phyloP scores from a whole-genome alignment of 2,888 invertebrate species.

The Heliconius sara region DNA sequence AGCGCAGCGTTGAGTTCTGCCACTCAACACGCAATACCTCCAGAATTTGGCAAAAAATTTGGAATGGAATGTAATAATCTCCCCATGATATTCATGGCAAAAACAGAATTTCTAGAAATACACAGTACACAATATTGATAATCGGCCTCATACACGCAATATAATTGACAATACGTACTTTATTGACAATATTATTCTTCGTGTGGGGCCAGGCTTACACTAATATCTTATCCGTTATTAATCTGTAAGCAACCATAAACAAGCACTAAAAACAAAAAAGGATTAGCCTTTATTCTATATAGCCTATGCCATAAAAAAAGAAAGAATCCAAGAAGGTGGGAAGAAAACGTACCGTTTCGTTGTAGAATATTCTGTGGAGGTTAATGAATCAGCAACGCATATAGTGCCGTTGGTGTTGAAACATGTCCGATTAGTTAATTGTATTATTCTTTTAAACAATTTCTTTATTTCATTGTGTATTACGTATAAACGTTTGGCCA shows the following conservation, averaged over 20 bases:
- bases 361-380: conserved; percentile 74
- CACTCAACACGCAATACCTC: too few relatives aligned
- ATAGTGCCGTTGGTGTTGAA: conserved; percentile 71
- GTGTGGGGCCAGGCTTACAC: too few relatives aligned
- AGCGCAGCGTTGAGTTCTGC: too few relatives aligned
- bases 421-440: conserved; percentile 76
- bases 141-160: too few relatives aligned
- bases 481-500: conserved; percentile 63
- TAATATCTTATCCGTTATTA: not conserved
- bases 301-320: conserved; percentile 61
- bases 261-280: conserved; percentile 33
- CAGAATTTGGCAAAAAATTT: too few relatives aligned
- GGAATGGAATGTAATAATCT: too few relatives aligned
- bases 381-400: conserved; percentile 74
- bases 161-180: too few relatives aligned
- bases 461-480: conserved; percentile 77
- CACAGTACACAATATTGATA: too few relatives aligned
- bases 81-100: too few relatives aligned
- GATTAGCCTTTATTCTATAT: conserved; percentile 41
- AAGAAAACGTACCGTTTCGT: conserved; percentile 70
- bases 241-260: conserved; percentile 36
- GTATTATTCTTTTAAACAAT: conserved; percentile 70
- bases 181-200: too few relatives aligned
- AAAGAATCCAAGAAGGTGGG: conserved; percentile 62
- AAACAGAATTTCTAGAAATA: too few relatives aligned